Percentiles rank a stretch among this genome's conserved stretches.
These are phyloP conservation scores for Dromas ardeola DNA, from an alignment of 2,113 vertebrate species.

Conservation along the genomic window DNA sequence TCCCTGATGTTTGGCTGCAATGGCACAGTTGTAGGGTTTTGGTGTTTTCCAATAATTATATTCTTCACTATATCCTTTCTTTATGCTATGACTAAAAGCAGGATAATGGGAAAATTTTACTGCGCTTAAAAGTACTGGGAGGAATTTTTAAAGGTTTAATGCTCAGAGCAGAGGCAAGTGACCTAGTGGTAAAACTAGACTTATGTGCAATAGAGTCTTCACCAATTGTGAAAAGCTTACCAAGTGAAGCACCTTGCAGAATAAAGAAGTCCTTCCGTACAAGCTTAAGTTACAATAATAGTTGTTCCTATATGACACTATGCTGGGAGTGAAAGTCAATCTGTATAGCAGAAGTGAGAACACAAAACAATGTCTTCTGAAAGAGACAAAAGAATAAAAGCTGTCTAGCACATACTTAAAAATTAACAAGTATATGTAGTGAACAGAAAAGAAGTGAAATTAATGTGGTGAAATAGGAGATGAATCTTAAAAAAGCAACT, in stretches of 20 bases:
- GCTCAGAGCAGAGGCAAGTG: neutral
- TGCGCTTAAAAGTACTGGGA: neutral
- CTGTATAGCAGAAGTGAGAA: neutral
- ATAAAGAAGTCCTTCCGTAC: neutral
- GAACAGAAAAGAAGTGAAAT: neutral
- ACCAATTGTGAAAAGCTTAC: neutral
- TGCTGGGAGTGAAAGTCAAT: neutral
- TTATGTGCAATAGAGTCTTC: too few relatives aligned
- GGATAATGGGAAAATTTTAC: accelerated
- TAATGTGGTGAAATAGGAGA: neutral
- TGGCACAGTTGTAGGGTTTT: accelerated
- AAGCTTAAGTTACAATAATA: neutral
- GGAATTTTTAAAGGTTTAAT: neutral
- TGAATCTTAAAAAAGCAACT: neutral
- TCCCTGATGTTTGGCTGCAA: neutral
- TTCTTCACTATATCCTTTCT: accelerated
- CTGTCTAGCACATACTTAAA: neutral
- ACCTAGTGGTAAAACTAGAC: neutral
- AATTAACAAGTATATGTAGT: neutral
- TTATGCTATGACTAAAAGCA: accelerated
- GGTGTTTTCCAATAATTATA: accelerated
- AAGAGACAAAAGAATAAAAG: neutral
- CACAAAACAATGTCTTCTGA: neutral
- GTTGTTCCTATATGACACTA: neutral
- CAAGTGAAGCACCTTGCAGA: neutral